These are phyloP conservation scores for Charina bottae DNA, from an alignment of 2,113 vertebrate species.

Conservation along the genomic window DNA sequence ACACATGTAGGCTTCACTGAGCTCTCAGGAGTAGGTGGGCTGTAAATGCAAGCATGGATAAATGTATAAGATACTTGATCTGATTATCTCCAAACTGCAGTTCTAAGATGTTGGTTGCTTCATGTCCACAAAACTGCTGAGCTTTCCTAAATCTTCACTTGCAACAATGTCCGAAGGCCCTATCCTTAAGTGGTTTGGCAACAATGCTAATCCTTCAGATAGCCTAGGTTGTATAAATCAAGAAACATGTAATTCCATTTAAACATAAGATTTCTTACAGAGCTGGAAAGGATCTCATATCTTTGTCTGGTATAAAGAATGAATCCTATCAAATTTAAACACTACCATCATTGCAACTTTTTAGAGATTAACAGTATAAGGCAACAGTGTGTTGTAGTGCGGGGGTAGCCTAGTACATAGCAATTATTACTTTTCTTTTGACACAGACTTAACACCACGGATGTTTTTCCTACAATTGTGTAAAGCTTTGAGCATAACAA, in stretches of 20 bases:
- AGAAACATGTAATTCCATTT: background rate
- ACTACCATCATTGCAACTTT: background rate
- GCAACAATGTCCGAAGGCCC: too few relatives aligned
- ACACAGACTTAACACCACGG: slow-evolving; percentile 36
- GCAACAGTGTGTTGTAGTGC: background rate
- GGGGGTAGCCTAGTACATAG: background rate
- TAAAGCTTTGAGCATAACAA: slow-evolving; percentile 51
- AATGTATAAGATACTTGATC: too few relatives aligned
- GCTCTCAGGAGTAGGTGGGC: too few relatives aligned
- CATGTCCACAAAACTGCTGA: too few relatives aligned
- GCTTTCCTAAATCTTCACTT: too few relatives aligned
- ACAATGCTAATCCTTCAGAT: background rate
- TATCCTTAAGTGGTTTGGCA: too few relatives aligned
- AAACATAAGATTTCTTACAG: background rate
- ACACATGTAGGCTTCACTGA: too few relatives aligned
- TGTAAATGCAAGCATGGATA: too few relatives aligned
- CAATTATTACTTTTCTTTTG: slow-evolving; percentile 53
- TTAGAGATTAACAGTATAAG: background rate
- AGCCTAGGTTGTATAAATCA: background rate
- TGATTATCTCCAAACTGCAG: too few relatives aligned
- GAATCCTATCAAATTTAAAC: background rate
- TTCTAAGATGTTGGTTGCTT: too few relatives aligned
- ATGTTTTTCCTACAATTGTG: slow-evolving; percentile 34
- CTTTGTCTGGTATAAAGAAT: background rate
- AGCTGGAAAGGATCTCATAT: background rate